A percentile compares a stretch with the other conserved stretches of the same genome.
These are phyloP conservation scores for Coenonympha glycerion DNA, from an alignment of 2,888 invertebrate species.

Conservation along the genomic window DNA sequence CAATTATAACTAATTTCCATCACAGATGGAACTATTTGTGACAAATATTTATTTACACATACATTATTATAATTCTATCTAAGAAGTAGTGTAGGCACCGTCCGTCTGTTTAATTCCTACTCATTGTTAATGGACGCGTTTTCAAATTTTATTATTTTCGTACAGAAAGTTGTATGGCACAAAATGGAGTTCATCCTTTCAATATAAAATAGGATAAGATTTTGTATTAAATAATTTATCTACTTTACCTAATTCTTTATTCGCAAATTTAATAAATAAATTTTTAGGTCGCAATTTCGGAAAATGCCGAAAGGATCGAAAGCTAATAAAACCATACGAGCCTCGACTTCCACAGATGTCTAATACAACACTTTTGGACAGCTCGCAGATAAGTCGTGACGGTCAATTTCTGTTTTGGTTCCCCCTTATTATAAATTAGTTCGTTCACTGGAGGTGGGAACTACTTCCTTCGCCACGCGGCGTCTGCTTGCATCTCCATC, in stretches of 20 bases:
- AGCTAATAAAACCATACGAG: no score
- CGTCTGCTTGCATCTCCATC: constrained; percentile 47
- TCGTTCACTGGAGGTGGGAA: background rate
- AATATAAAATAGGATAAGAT: background rate
- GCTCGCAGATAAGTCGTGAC: background rate
- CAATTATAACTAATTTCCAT: constrained; percentile 14
- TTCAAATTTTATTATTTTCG: background rate
- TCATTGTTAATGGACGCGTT: background rate
- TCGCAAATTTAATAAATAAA: no score
- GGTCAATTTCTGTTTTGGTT: background rate
- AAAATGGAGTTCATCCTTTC: background rate
- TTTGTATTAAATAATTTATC: no score
- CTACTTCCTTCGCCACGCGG: constrained; percentile 34
- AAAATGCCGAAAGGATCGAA: no score
- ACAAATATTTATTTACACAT: constrained; percentile 31
- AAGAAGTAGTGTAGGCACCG: constrained; percentile 14
- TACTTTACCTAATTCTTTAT: no score
- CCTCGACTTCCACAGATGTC: no score
- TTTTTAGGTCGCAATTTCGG: no score
- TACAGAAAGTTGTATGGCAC: constrained; percentile 14
- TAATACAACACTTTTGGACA: no score
- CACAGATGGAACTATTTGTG: constrained; percentile 27
- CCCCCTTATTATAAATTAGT: background rate
- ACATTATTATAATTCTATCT: constrained; percentile 26
- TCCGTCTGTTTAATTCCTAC: constrained; percentile 16